Conservation (phyloP, 2,113 vertebrate species). For the Arizona elegans region DNA sequence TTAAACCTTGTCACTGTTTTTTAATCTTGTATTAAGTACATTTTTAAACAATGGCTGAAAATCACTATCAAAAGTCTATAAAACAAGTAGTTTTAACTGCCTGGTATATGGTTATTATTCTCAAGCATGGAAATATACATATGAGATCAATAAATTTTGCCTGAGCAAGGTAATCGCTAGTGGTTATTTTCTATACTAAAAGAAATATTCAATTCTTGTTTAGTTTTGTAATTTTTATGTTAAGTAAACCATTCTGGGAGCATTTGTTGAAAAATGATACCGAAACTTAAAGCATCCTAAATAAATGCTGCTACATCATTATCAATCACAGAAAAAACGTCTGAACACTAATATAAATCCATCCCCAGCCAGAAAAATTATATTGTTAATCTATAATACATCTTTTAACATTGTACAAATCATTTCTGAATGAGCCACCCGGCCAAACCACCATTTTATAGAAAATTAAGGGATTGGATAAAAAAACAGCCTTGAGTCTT, state of each 20-base stretch:
- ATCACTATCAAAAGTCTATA: too few species aligned
- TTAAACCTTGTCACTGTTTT: not conserved
- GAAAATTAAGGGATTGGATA: slow-evolving; percentile 46
- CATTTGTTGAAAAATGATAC: not conserved
- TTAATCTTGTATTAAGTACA: not conserved
- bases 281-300: not conserved
- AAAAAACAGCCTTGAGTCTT: slow-evolving; percentile 68
- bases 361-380: not conserved
- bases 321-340: not conserved
- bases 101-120: not conserved
- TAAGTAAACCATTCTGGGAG: not conserved
- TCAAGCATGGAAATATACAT: not conserved
- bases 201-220: not conserved
- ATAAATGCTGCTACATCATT: not conserved
- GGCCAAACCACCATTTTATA: not conserved
- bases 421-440: not conserved
- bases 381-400: not conserved
- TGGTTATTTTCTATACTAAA: not conserved
- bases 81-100: not conserved
- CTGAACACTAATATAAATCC: not conserved
- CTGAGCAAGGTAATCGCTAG: not conserved
- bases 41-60: not conserved
- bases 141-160: not conserved
- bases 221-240: not conserved
- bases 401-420: not conserved